Evolutionary conservation across 1,140 invertebrate genomes (phyloP).

Genomic region (Mya arenaria): DNA sequence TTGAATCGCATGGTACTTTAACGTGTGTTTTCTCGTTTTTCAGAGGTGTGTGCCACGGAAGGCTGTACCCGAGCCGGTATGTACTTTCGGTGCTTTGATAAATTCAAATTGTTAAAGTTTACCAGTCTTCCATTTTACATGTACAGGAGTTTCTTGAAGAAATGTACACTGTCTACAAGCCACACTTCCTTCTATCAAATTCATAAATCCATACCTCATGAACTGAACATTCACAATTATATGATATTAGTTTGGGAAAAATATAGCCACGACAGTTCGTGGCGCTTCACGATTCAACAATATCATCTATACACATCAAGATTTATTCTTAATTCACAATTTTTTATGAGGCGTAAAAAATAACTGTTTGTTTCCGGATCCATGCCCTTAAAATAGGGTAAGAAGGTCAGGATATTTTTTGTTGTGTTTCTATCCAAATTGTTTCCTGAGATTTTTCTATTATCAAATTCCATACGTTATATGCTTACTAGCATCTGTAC

Average conservation of each 20-base stretch:
- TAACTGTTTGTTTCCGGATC: too few relatives aligned
- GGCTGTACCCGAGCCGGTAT: constrained; percentile 40
- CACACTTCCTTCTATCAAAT: background rate
- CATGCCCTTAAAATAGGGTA: too few relatives aligned
- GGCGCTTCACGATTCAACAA: too few relatives aligned
- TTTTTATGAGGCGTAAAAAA: too few relatives aligned
- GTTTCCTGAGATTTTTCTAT: too few relatives aligned
- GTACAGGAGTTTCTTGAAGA: background rate
- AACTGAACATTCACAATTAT: background rate
- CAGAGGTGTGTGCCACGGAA: constrained; percentile 17
- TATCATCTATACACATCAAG: too few relatives aligned
- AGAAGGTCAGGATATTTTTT: too few relatives aligned
- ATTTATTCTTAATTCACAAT: too few relatives aligned
- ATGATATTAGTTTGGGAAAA: background rate
- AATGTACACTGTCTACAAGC: background rate
- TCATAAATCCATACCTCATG: background rate
- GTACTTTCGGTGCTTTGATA: background rate
- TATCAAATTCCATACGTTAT: too few relatives aligned
- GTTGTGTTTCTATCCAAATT: too few relatives aligned
- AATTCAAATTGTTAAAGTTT: background rate
- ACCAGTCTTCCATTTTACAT: background rate
- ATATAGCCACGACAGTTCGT: too few relatives aligned
- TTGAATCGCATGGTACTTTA: background rate
- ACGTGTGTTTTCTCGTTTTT: background rate
- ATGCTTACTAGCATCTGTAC: too few relatives aligned